Conservation (phyloP, 2,888 invertebrate genomes). For the Ernsta delagoae region DNA sequence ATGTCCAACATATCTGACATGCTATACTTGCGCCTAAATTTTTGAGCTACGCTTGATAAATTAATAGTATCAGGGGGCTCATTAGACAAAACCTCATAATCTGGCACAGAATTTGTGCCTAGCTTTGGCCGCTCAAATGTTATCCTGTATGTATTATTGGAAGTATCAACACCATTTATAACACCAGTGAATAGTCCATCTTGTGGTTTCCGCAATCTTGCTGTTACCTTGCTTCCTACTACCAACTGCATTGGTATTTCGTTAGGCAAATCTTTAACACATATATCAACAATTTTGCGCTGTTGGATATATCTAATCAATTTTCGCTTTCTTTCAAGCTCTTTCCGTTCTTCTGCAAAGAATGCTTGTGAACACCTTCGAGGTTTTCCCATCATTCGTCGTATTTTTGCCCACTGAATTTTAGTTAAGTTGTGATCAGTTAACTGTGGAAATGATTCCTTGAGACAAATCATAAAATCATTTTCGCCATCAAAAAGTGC, state of each 20-base stretch:
- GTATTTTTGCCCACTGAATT: slow-evolving; percentile 97
- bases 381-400: slow-evolving; percentile 98
- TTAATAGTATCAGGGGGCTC: slow-evolving; percentile 96
- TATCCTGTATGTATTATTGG: slow-evolving; percentile 96
- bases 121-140: slow-evolving; percentile 96
- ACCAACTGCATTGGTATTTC: slow-evolving; percentile 98
- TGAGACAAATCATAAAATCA: slow-evolving; percentile 97
- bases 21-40: slow-evolving; percentile 89
- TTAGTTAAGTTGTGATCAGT: slow-evolving; percentile 93
- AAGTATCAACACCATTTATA: slow-evolving; percentile 97
- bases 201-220: slow-evolving; percentile 95
- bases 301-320: slow-evolving; percentile 97
- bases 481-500: slow-evolving; percentile 97
- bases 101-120: slow-evolving; percentile 98
- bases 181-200: slow-evolving; percentile 97
- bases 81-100: slow-evolving; percentile 97
- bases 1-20: slow-evolving; percentile 83
- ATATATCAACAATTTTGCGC: slow-evolving; percentile 92
- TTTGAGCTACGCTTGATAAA: slow-evolving; percentile 92
- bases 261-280: slow-evolving; percentile 94
- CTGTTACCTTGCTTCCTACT: slow-evolving; percentile 97
- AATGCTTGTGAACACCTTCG: slow-evolving; percentile 97
- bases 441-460: slow-evolving; percentile 97
- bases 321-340: slow-evolving; percentile 94
- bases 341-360: slow-evolving; percentile 96